Evolutionary conservation across 92 coral and sea anemone species (phyloP), one percentile per base, ranked within the genome.

Genomic region (Muricea muricata): DNA sequence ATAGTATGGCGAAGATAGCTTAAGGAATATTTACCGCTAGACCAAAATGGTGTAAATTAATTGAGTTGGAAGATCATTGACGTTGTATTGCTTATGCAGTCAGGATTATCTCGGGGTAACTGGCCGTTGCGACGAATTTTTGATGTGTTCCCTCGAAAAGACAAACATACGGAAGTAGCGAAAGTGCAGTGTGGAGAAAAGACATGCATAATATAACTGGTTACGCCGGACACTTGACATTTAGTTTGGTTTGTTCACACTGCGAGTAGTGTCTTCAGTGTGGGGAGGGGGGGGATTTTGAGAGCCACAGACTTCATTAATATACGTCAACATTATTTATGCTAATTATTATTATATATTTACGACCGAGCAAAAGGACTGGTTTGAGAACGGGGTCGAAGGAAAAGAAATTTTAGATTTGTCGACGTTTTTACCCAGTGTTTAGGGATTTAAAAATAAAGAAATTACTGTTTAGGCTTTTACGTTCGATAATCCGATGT

Each of bases 251-350:
- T 75, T 6, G 18, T 75, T 34, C 57, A 40, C n/a, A 41, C n/a
- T 13, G 73, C 1, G 41, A 11, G 45, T 39, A 39, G 5, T 39
- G 45, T 4, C 45, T 41, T 52, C 83, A 72, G 73, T 73, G 82
- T 52, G 87, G 87, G 76, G 87, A 83, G 81, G 82, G 87, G 87
- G 87, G n/a, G n/a, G n/a, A n/a, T n/a, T n/a, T n/a, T n/a, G n/a
- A n/a, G n/a, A n/a, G n/a, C n/a, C n/a, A n/a, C n/a, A n/a, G n/a
- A n/a, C n/a, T n/a, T n/a, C n/a, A n/a, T n/a, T n/a, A n/a, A n/a
- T n/a, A n/a, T n/a, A n/a, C n/a, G n/a, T n/a, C n/a, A n/a, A n/a
- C n/a, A n/a, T n/a, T n/a, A n/a, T n/a, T n/a, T n/a, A n/a, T n/a
- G n/a, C n/a, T n/a, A n/a, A n/a, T n/a, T n/a, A n/a, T n/a, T n/a